Conservation (phyloP, 1,140 invertebrate species). For the Ceratosolen fusciceps region DNA sequence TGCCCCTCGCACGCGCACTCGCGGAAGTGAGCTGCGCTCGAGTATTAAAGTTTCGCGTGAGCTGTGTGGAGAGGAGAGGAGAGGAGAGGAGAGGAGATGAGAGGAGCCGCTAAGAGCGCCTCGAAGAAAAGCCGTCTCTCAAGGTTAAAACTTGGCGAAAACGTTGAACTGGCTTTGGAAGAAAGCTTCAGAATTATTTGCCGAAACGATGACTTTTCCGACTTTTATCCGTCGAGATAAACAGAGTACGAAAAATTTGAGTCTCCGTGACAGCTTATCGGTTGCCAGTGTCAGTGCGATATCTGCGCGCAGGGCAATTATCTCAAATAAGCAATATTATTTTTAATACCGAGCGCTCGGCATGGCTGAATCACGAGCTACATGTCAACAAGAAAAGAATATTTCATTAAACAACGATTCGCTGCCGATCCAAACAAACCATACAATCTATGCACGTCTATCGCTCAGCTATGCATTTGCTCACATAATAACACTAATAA, state of each 20-base stretch:
- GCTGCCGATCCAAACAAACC: background rate
- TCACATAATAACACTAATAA: conserved; percentile 23
- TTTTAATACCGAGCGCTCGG: no score
- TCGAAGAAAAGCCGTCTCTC: conserved; percentile 45
- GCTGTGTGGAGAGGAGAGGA: conserved; percentile 43
- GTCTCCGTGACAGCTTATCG: background rate
- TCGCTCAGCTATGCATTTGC: background rate
- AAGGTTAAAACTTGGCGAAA: conserved; percentile 48
- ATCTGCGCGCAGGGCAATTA: no score
- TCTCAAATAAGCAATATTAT: background rate
- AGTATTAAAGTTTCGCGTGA: conserved; percentile 48
- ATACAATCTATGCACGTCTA: background rate
- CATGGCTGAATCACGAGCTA: no score
- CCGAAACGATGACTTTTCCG: conserved; percentile 18
- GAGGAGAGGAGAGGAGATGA: conserved; percentile 43
- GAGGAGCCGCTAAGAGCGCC: conserved; percentile 3
- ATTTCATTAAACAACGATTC: conserved; percentile 39
- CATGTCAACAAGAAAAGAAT: background rate
- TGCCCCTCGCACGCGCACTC: background rate
- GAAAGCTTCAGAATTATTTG: conserved; percentile 45
- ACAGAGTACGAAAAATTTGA: conserved; percentile 33
- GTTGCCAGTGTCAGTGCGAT: background rate
- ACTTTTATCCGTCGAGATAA: conserved; percentile 12
- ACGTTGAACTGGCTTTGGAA: conserved; percentile 7
- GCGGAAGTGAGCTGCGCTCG: conserved; percentile 18